Conservation (phyloP, 2,888 invertebrate species). For the Tetropium fuscum region DNA sequence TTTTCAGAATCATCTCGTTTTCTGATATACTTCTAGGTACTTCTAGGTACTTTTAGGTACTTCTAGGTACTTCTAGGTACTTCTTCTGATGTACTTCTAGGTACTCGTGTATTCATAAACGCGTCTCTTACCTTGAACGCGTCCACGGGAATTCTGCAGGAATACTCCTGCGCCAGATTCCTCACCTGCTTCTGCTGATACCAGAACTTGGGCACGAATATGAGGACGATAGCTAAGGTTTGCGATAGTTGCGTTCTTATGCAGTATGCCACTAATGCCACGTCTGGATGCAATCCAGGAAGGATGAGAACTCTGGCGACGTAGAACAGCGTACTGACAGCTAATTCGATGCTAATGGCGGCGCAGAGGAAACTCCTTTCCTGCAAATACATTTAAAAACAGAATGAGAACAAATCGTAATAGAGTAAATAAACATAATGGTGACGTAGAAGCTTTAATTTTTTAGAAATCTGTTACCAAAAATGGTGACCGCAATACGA, state of each 20-base stretch:
- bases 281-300: conserved; percentile 77
- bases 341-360: conserved; percentile 82
- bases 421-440: too few relatives aligned
- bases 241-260: conserved; percentile 89
- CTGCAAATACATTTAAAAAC: too few relatives aligned
- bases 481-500: too few relatives aligned
- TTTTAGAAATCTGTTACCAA: too few relatives aligned
- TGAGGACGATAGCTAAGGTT: conserved; percentile 84
- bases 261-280: conserved; percentile 83
- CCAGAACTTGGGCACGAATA: conserved; percentile 89
- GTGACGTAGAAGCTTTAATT: too few relatives aligned
- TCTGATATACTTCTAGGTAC: too few relatives aligned
- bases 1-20: too few relatives aligned
- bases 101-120: too few relatives aligned
- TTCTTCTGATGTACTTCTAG: too few relatives aligned
- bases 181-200: conserved; percentile 76
- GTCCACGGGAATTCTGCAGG: conserved; percentile 80
- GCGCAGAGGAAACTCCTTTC: conserved; percentile 88
- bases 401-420: not conserved
- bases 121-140: conserved; percentile 73
- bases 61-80: too few relatives aligned
- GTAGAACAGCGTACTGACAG: conserved; percentile 79
- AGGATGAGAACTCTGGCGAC: conserved; percentile 73
- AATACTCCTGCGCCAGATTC: conserved; percentile 79
- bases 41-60: too few relatives aligned